A percentile compares a stretch with the other conserved stretches of the same genome.
Conservation (phyloP, 1,140 invertebrate genomes). For the Drosophila tropicalis region DNA sequence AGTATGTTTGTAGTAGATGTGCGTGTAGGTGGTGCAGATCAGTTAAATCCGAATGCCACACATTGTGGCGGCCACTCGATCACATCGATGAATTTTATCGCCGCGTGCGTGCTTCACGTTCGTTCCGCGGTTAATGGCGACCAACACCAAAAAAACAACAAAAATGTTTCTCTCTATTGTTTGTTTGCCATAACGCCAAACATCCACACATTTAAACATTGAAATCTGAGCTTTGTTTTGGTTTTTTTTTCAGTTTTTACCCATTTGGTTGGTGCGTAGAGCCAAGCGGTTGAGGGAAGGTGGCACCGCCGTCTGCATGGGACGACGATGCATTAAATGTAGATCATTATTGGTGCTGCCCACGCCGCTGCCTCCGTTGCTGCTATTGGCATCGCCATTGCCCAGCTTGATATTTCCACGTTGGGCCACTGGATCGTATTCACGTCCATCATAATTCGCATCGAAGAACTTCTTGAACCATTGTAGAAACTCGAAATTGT, state of each 20-base stretch:
- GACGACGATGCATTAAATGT: conserved; percentile 83
- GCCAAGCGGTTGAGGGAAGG: conserved; percentile 37
- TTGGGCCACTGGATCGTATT: conserved; percentile 95
- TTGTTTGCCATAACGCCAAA: too few species aligned
- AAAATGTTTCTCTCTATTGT: not conserved
- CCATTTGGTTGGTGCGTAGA: conserved; percentile 34
- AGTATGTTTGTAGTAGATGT: conserved; percentile 21
- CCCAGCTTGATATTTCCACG: conserved; percentile 90
- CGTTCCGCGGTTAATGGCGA: conserved; percentile 20
- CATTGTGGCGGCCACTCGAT: conserved; percentile 3
- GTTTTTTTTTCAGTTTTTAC: conserved; percentile 17
- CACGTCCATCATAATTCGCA: conserved; percentile 98
- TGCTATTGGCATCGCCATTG: conserved; percentile 76
- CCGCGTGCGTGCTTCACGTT: conserved; percentile 53
- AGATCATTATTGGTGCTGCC: conserved; percentile 77
- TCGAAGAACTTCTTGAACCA: conserved; percentile 99
- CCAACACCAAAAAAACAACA: conserved; percentile 25
- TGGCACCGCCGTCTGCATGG: conserved; percentile 76
- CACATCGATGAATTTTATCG: not conserved
- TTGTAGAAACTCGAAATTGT: conserved; percentile 99
- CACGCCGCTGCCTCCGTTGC: conserved; percentile 63
- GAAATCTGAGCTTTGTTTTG: not conserved
- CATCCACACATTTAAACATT: conserved; percentile 15
- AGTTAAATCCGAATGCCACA: conserved; percentile 25
- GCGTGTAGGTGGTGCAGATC: conserved; percentile 5